Evolutionary conservation across 2,797 vertebrate species (phyloP).

Genomic region (Poecile montanus): DNA sequence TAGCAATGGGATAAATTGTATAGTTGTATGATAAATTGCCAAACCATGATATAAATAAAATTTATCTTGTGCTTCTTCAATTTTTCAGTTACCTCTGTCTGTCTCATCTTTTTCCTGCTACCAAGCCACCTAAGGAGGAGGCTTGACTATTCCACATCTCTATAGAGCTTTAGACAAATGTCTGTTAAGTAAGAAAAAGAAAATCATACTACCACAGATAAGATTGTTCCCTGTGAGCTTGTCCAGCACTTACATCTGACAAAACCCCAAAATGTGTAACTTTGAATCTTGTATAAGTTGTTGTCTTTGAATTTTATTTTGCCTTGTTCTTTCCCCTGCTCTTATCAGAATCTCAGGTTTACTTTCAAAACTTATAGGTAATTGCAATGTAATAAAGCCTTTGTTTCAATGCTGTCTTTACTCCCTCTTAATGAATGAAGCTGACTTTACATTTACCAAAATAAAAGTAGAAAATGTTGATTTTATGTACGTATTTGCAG

Average conservation of each 20-base stretch:
- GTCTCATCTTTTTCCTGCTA: background rate
- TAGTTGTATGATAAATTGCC: background rate
- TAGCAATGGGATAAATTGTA: background rate
- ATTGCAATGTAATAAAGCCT: background rate
- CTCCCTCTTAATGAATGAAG: background rate
- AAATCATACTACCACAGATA: background rate
- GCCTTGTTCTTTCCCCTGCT: background rate
- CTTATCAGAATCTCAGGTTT: background rate
- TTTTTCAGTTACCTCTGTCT: background rate
- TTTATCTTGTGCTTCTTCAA: background rate
- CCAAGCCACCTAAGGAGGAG: background rate
- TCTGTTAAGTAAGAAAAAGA: background rate
- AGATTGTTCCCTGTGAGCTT: background rate
- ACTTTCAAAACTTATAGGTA: background rate
- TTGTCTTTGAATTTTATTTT: background rate
- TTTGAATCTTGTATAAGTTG: background rate
- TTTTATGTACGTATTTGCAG: background rate
- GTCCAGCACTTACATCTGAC: background rate
- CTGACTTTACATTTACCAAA: background rate
- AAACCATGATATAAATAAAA: background rate
- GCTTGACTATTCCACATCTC: background rate
- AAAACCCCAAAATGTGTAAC: background rate
- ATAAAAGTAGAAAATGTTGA: background rate
- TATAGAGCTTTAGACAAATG: background rate
- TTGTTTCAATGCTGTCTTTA: background rate